A percentile compares a stretch with the other conserved stretches of the same genome.
phyloP scores from a whole-genome alignment of 1,140 invertebrate genomes.

The Tribolium madens region DNA sequence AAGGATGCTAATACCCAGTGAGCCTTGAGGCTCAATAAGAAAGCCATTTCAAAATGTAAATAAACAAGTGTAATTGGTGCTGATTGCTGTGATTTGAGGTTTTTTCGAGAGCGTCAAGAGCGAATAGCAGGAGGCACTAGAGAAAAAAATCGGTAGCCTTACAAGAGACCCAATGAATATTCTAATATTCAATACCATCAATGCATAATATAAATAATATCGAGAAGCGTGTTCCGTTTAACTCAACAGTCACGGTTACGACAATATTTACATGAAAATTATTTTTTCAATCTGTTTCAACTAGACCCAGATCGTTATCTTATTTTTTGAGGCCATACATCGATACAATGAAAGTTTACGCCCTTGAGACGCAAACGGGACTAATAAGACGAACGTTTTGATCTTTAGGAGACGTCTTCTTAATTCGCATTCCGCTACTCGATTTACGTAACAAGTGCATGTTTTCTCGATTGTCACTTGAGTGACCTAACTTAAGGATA shows the following conservation, averaged over 20 bases:
- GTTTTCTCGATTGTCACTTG: slow-evolving; percentile 6
- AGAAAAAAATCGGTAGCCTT: slow-evolving; percentile 6
- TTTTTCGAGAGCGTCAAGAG: slow-evolving; percentile 9
- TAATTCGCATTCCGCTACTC: neutral
- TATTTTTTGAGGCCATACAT: slow-evolving; percentile 14
- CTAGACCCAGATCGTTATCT: slow-evolving; percentile 13
- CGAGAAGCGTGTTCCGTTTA: neutral
- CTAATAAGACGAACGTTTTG: neutral
- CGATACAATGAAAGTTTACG: slow-evolving; percentile 6
- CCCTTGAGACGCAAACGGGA: slow-evolving; percentile 3
- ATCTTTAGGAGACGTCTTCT: slow-evolving; percentile 6
- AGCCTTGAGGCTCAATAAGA: slow-evolving; percentile 2
- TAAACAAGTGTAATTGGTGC: neutral
- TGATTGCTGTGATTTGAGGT: neutral
- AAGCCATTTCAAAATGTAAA: neutral
- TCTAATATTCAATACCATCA: neutral
- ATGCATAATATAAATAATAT: slow-evolving; percentile 22
- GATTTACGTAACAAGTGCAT: slow-evolving; percentile 9
- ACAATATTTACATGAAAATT: slow-evolving; percentile 29
- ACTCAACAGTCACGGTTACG: neutral
- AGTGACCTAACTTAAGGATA: slow-evolving; percentile 1
- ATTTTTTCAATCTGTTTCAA: slow-evolving; percentile 8
- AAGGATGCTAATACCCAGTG: slow-evolving; percentile 1
- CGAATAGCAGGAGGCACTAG: neutral
- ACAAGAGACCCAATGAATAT: slow-evolving; percentile 28